Evolutionary conservation across 2,888 invertebrate genomes (phyloP), one percentile per base, ranked within the genome.

Genomic region (Tetragonula carbonaria): DNA sequence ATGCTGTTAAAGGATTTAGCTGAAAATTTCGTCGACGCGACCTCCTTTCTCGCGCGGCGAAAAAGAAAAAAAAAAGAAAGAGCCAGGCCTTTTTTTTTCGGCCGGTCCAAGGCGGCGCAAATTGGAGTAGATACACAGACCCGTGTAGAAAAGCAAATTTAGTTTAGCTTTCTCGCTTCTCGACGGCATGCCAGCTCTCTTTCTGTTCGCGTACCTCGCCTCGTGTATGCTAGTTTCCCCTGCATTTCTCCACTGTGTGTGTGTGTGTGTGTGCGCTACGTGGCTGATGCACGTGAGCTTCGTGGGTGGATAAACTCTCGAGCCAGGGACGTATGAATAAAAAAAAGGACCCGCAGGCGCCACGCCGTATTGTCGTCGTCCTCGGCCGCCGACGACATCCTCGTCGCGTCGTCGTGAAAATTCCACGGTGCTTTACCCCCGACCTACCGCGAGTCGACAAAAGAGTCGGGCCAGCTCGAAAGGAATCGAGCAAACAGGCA

Each of bases 301-400:
- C 78, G 83, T 84, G 76, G 80, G 73, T 78, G 86, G 86, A 89
- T 89, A 90, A 90, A 87, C 87, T 88, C 87, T 90, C 86, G 82
- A 86, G 88, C 70, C 89, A 87, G 90, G 89, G 86, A 87, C 86
- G 88, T 90, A 91, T 92, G 91, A 91, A 92, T 92, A 91, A 92
- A 90, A 89, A 87, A 91, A 74, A 70, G 87, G 70, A 75, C 92
- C 91, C 90, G 86, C 82, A 75, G 91, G 91, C 85, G 84, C 79
- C 75, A 77, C 82, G 87, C 78, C 78, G 88, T 87, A 91, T 92
- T 92, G 90, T 91, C 89, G 86, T 84, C 83, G 81, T 85, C 78
- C 78, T 77, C 77, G 70, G 21, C 18, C 74, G 78, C 70, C 84
- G 63, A 55, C 86, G 72, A 73, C 77, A 67, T 86, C 74, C 68